Evolutionary conservation across 2,888 invertebrate genomes (phyloP), one percentile per base, ranked within the genome.

Genomic region (Eupithecia inturbata): DNA sequence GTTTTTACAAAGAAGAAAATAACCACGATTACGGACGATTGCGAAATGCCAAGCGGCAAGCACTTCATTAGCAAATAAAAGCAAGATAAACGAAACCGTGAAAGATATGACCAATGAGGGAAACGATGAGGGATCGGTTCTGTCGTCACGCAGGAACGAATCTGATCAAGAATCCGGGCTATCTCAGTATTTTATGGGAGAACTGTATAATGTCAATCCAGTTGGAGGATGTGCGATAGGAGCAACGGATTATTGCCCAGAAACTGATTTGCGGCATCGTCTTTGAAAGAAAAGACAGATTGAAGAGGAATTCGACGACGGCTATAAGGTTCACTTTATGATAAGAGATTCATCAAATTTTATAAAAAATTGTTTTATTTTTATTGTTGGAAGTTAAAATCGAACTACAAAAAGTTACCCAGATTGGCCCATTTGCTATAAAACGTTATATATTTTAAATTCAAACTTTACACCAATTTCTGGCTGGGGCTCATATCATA

Each of bases 231-330:
- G 68, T 88, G 36, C 77, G 78, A 16, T 76, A 80, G 0, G 72
- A 79, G 68, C 88, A 88, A 78, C 78, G 84, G 71, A 79, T 75
- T 33, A 80, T 85, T 36, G 87, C 88, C 0, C 85, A 88, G 72
- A 88, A 87, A 82, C 75, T 88, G n/a, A 88, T 88, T 16, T 87
- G 87, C 0, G 87, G 87, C 26, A 78, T 87, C 16, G 83, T 88
- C 72, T 79, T 81, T 68, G 87, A 78, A 14, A 82, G 87, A 80
- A 67, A 86, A 28, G 81, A 83, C 3, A 83, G 82, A 78, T 79
- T 88, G 49, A 81, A 73, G 3, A 72, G 77, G 10, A 74, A 22
- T 75, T 83, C 0, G 28, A 67, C 60, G 14, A 16, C 16, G 28
- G 60, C 60, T 26, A 16, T 60, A 0, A n/a, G n/a, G 22, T 3